phyloP scores from a whole-genome alignment of 1,140 invertebrate species.

The Wasmannia auropunctata region DNA sequence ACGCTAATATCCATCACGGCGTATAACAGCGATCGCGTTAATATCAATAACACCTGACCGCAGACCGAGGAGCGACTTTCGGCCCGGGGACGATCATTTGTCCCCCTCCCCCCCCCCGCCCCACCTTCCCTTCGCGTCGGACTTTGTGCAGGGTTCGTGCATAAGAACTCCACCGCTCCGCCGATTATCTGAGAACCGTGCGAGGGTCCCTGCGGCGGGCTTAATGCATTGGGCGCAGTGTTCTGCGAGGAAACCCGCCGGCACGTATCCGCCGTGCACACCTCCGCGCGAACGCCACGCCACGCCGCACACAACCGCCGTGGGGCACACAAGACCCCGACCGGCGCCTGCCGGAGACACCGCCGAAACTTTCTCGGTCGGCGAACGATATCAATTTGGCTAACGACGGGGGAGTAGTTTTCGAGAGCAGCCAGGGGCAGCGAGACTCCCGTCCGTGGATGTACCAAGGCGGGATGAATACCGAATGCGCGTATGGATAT shows the following conservation, averaged over 20 bases:
- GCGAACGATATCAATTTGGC: constrained; percentile 72
- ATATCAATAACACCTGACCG: constrained; percentile 27
- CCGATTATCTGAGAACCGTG: constrained; percentile 12
- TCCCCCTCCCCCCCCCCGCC: background rate
- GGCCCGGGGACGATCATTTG: background rate
- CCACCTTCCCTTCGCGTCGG: too few species aligned
- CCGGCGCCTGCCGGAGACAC: constrained; percentile 30
- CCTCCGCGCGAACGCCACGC: background rate
- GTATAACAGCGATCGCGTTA: constrained; percentile 38
- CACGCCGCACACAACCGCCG: background rate
- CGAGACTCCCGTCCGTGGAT: background rate
- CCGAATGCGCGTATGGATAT: background rate
- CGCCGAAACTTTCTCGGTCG: constrained; percentile 60
- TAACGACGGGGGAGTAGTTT: constrained; percentile 66
- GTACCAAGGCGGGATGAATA: constrained; percentile 11
- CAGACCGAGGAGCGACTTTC: background rate
- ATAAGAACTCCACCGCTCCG: constrained; percentile 15
- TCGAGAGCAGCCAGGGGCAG: constrained; percentile 12
- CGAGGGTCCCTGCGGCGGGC: background rate
- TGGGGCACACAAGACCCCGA: background rate
- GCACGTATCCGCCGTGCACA: constrained; percentile 10
- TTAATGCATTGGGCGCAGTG: constrained; percentile 19
- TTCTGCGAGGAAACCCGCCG: background rate
- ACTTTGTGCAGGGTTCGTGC: background rate
- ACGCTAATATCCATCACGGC: constrained; percentile 16